Base-by-base conservation (phyloP, 2,797 vertebrate genomes). In the Echeneis naucrates region DNA sequence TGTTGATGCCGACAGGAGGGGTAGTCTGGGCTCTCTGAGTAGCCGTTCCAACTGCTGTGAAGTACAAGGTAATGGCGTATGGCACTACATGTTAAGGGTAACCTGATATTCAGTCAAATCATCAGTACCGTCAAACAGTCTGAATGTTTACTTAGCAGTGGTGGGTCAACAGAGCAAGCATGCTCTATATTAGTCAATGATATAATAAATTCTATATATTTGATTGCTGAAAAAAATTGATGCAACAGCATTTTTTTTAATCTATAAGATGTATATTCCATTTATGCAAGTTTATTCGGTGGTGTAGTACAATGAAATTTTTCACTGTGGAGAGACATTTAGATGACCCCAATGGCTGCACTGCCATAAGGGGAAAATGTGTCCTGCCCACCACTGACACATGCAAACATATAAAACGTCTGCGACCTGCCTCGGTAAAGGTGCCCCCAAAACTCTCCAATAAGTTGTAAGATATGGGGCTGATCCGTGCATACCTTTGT, bases 1-100 rank as follows among this genome's bases (percentile, higher is more conserved):
- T 91, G 93, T 54, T 88, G 89, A 81, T 91, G 93, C 68, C 91
- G 87, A 91, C 87, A 80, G 92, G 75, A 79, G 86, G 77, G 86
- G 95, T 91, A 92, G 95, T 93, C 95, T 94, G 96, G 91, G 94
- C 91, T 93, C 93, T 95, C 94, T 95, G 95, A 95, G 94, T 92
- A 92, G 94, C 93, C 89, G 93, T 90, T 91, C 94, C 95, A 90
- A 93, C 87, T 4, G 91, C 96, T 97, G 96, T 86, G 94, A 95
- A 96, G 92, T 75, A 97, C 95, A 97, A 96, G 95, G 95, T 72
- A 88, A 74, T 86, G 83, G 76, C 87, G 86, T 68, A 83, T 63
- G 80, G 86, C 82, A 82, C 85, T 91, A 77, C 75, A 82, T 94
- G 92, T 94, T 93, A 96, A 77, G 87, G 68, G 66, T 67, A 68